Evolutionary conservation across 2,888 invertebrate species (phyloP).

Genomic region (Scaeva pyrastri): DNA sequence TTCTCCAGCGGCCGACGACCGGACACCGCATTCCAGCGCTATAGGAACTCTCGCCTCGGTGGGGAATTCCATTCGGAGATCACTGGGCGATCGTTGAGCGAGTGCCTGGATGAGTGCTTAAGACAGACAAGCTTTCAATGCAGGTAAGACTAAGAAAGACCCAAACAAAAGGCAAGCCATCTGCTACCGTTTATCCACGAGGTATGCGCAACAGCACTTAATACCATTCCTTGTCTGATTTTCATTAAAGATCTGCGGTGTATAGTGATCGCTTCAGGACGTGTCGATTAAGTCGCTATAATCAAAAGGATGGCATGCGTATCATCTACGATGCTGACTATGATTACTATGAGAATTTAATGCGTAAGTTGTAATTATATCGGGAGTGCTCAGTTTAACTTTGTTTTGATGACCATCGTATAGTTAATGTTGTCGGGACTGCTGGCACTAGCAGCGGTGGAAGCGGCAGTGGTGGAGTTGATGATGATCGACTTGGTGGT

Average conservation of each 20-base stretch:
- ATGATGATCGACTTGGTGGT: constrained; percentile 81
- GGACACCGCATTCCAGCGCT: constrained; percentile 93
- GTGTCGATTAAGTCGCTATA: constrained; percentile 93
- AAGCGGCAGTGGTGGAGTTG: constrained; percentile 78
- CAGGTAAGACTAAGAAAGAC: constrained; percentile 81
- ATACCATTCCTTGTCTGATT: constrained; percentile 40
- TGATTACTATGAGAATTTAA: constrained; percentile 96
- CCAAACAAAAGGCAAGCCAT: constrained; percentile 30
- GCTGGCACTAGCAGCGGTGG: constrained; percentile 80
- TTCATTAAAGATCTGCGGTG: constrained; percentile 88
- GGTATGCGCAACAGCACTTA: constrained; percentile 42
- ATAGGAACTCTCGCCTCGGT: constrained; percentile 93
- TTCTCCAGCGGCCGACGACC: constrained; percentile 92
- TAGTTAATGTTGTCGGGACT: constrained; percentile 84
- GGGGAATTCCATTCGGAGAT: constrained; percentile 96
- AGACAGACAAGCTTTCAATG: constrained; percentile 95
- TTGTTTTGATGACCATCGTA: constrained; percentile 40
- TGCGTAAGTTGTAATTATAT: constrained; percentile 88
- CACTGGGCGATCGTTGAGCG: constrained; percentile 93
- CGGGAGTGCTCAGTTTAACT: constrained; percentile 55
- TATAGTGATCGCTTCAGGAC: constrained; percentile 94
- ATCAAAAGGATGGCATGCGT: constrained; percentile 94
- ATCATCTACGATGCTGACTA: constrained; percentile 96
- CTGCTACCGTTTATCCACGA: constrained; percentile 69
- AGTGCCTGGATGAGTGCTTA: constrained; percentile 95